Percentiles rank a stretch among this genome's conserved stretches.
Evolutionary conservation across 2,797 vertebrate genomes (phyloP).

Genomic region (Argya squamiceps): DNA sequence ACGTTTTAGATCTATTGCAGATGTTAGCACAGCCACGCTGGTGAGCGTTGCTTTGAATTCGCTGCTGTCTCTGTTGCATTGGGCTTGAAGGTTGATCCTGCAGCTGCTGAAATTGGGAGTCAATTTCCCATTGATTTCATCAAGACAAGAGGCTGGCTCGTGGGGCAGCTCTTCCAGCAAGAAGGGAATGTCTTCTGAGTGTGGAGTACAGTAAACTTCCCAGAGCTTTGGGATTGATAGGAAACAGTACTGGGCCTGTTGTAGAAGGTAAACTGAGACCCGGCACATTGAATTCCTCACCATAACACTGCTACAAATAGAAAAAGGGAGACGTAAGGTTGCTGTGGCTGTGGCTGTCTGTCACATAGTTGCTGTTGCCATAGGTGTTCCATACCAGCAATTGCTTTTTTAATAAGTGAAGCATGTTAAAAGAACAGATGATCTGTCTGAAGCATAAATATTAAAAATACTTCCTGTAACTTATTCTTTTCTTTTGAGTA

Average conservation of each 20-base stretch:
- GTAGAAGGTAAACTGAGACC: constrained; percentile 25
- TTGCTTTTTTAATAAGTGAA: background rate
- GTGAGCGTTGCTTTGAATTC: background rate
- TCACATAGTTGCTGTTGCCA: background rate
- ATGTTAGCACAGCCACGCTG: background rate
- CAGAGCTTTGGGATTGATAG: background rate
- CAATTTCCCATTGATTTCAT: constrained; percentile 35
- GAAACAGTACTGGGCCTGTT: background rate
- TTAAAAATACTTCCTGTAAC: background rate
- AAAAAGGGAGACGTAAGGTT: background rate
- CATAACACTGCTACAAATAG: background rate
- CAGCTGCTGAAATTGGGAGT: constrained; percentile 11
- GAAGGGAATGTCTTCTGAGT: background rate
- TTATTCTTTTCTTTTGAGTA: background rate
- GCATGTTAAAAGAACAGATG: background rate
- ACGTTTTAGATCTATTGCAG: background rate
- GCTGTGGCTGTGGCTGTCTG: constrained; percentile 37
- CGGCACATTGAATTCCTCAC: background rate
- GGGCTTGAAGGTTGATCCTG: constrained; percentile 11
- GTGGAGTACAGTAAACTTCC: background rate
- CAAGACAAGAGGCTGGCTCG: background rate
- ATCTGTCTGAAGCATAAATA: background rate
- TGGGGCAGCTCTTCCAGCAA: background rate
- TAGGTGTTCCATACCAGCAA: constrained; percentile 4
- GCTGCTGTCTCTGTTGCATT: background rate